Evolutionary conservation across 2,888 invertebrate genomes (phyloP).

Genomic region (Xanthorhoe designata): DNA sequence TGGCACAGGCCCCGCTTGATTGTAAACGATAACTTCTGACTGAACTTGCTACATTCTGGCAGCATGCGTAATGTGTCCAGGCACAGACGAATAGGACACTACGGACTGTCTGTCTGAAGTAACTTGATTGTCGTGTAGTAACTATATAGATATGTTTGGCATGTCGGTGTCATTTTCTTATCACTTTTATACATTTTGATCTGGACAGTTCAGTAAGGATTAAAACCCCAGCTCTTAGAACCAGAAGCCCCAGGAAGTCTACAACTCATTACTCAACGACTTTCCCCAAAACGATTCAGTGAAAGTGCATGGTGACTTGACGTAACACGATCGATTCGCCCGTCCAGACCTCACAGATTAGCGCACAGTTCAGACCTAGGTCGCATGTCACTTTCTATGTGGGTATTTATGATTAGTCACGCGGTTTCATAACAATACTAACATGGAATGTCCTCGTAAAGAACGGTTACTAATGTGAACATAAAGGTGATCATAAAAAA

Average conservation of each 20-base stretch:
- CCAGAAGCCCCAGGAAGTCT: slow-evolving; percentile 10
- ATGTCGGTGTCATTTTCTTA: too few relatives aligned
- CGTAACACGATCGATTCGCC: slow-evolving; percentile 33
- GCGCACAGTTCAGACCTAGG: slow-evolving; percentile 28
- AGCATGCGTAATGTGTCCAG: slow-evolving; percentile 4
- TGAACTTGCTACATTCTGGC: slow-evolving; percentile 16
- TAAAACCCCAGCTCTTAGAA: background rate
- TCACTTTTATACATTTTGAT: too few relatives aligned
- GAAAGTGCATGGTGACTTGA: slow-evolving; percentile 39
- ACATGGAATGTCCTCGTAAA: background rate
- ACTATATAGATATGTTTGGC: too few relatives aligned
- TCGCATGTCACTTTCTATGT: slow-evolving; percentile 32
- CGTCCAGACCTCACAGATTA: slow-evolving; percentile 31
- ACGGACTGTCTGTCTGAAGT: background rate
- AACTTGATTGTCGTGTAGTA: too few relatives aligned
- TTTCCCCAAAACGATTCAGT: slow-evolving; percentile 42
- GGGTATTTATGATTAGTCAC: slow-evolving; percentile 25
- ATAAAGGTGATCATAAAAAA: background rate
- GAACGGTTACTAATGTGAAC: background rate
- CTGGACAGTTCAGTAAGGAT: background rate
- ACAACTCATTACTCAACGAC: slow-evolving; percentile 32
- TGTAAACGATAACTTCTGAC: slow-evolving; percentile 23
- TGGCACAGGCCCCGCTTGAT: slow-evolving; percentile 23
- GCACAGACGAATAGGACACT: background rate
- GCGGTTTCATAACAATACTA: background rate